These are phyloP conservation scores for Sinocyclocheilus anophthalmus DNA, from an alignment of 2,113 vertebrate species.

Conservation along the genomic window DNA sequence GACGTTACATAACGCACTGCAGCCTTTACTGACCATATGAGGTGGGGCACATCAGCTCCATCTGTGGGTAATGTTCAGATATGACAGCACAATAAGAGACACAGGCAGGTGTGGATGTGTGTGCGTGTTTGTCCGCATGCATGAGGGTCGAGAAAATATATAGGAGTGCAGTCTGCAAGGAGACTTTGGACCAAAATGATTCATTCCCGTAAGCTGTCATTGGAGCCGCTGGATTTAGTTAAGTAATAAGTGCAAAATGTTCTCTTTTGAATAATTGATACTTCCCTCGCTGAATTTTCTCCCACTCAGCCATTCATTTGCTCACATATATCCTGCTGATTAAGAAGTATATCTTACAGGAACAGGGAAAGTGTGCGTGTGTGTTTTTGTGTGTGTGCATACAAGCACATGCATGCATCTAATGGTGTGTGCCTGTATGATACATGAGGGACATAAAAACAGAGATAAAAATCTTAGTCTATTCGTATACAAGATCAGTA, in stretches of 20 bases:
- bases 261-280: conserved; percentile 73
- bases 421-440: conserved; percentile 31
- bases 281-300: conserved; percentile 57
- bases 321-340: conserved; percentile 68
- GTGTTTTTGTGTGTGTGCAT: conserved; percentile 8
- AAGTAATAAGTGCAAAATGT: conserved; percentile 72
- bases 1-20: conserved; percentile 41
- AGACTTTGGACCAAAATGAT: conserved; percentile 55
- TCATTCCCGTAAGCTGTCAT: conserved; percentile 60
- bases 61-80: conserved; percentile 49
- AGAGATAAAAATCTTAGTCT: conserved; percentile 3
- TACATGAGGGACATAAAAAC: neutral
- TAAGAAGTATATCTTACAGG: conserved; percentile 66
- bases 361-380: conserved; percentile 44
- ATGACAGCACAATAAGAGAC: conserved; percentile 33
- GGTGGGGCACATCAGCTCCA: conserved; percentile 52
- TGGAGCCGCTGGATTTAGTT: conserved; percentile 69
- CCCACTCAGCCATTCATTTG: conserved; percentile 64
- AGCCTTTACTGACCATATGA: conserved; percentile 32
- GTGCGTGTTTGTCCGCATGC: conserved; percentile 45
- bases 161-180: conserved; percentile 27
- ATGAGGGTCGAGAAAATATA: conserved; percentile 11
- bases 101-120: conserved; percentile 16
- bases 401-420: conserved; percentile 32
- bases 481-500: conserved; percentile 15